Evolutionary conservation across 2,888 invertebrate genomes (phyloP).

Genomic region (Philaethria dido): DNA sequence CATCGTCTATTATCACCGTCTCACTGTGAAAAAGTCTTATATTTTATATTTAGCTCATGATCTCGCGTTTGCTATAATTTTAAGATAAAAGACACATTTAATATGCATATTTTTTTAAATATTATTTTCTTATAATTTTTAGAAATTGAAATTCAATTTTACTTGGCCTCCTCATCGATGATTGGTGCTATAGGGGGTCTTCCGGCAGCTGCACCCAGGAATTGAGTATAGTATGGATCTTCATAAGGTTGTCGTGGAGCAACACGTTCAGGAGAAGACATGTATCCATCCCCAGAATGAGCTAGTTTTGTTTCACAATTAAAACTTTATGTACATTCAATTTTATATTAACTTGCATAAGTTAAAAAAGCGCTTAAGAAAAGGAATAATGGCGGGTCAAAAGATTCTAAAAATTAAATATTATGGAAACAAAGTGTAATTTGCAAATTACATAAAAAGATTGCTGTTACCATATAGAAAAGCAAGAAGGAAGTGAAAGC

Average conservation of each 20-base stretch:
- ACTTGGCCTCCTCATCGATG: constrained; percentile 95
- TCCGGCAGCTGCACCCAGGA: constrained; percentile 86
- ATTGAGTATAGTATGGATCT: constrained; percentile 94
- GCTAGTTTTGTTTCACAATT: constrained; percentile 49
- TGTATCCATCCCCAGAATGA: constrained; percentile 86
- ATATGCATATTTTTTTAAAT: neutral
- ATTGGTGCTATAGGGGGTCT: constrained; percentile 91
- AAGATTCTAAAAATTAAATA: neutral
- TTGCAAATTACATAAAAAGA: neutral
- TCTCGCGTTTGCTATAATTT: neutral
- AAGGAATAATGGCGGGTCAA: neutral
- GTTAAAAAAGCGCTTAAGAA: neutral
- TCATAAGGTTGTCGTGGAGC: constrained; percentile 90
- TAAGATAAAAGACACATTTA: neutral
- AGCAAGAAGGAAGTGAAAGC: constrained; percentile 5
- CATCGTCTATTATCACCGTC: constrained; percentile 67
- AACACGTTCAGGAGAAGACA: constrained; percentile 93
- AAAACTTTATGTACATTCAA: neutral
- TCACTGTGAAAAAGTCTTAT: constrained; percentile 57
- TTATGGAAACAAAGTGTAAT: neutral
- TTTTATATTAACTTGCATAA: neutral
- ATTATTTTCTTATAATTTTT: neutral
- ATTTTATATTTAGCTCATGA: neutral
- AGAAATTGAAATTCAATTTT: constrained; percentile 14
- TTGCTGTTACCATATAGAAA: neutral